Base-by-base conservation (phyloP, 2,113 vertebrate species). In the Ornithorhynchus anatinus region DNA sequence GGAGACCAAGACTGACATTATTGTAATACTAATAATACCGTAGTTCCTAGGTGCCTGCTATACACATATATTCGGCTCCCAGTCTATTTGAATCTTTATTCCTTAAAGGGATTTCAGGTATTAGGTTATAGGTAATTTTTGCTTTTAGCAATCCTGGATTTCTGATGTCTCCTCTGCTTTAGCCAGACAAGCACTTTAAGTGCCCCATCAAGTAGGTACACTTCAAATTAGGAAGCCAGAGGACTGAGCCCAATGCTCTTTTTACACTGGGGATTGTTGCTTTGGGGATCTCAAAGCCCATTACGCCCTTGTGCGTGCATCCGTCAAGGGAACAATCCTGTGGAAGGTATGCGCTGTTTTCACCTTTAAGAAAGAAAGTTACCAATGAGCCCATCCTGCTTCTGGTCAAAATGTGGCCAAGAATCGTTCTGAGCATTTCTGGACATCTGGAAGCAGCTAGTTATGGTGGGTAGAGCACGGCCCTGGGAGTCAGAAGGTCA, bases 91-190 rank as follows among this genome's bases (percentile, higher is more conserved):
- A 50, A 23, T 16, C 27, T 50, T 54, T 16, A 5, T 50, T 37
- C 61, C 20, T 61, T 36, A 29, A n/a, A 45, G 57, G 61, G 27
- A 33, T 31, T 44, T 50, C 29, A 50, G 47, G 25, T 29, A 50
- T 50, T 32, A 47, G 53, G 37, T 32, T 17, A 7, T 19, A 36
- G 60, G 32, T 31, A 60, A 6, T 56, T 19, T 33, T 27, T 60
- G 3, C 51, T 35, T 17, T 32, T 36, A 44, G 40, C 48, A 31
- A 31, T 51, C 25, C 61, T 16, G 27, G 35, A 58, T 73, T 65
- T 82, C 33, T 68, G 31, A 68, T 42, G 25, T 68, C 74, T 76
- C 14, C 20, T 23, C 13, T 35, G 15, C 10, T 56, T 67, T 70
- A 70, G 25, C 35, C 23, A 29, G 54, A 35, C n/a, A 59, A 35